phyloP scores from a whole-genome alignment of 2,888 invertebrate species.

The Vandiemenella viatica region DNA sequence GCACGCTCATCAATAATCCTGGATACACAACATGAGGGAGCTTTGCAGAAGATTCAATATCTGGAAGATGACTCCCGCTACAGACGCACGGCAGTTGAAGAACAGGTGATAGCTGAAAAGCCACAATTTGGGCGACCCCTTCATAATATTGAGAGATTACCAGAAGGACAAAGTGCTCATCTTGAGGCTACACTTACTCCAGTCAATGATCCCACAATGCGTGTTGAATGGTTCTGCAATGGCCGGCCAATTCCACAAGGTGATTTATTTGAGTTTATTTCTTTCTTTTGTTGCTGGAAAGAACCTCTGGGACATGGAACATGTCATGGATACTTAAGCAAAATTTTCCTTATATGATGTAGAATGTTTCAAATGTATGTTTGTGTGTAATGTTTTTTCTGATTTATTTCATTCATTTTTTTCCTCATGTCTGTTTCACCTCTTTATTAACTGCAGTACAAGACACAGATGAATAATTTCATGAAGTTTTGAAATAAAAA shows the following conservation, averaged over 20 bases:
- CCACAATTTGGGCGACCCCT: slow-evolving; percentile 81
- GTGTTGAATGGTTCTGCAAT: slow-evolving; percentile 95
- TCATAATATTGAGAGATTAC: slow-evolving; percentile 64
- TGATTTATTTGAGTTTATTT: too few relatives aligned
- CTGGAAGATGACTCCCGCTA: slow-evolving; percentile 74
- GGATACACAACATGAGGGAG: slow-evolving; percentile 86
- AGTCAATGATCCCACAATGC: slow-evolving; percentile 96
- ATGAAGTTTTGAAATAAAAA: too few relatives aligned
- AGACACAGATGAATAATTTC: too few relatives aligned
- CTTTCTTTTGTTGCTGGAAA: too few relatives aligned
- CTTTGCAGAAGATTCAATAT: slow-evolving; percentile 79
- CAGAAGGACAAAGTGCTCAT: slow-evolving; percentile 79
- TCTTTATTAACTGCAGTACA: too few relatives aligned
- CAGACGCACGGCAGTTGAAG: slow-evolving; percentile 55
- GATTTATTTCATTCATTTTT: too few relatives aligned
- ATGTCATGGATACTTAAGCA: too few relatives aligned
- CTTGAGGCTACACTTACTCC: slow-evolving; percentile 91
- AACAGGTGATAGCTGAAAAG: slow-evolving; percentile 61
- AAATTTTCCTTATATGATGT: too few relatives aligned
- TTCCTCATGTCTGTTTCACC: too few relatives aligned
- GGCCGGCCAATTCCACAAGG: slow-evolving; percentile 80
- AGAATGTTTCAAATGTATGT: too few relatives aligned
- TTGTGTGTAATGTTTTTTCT: too few relatives aligned
- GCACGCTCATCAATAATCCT: slow-evolving; percentile 70
- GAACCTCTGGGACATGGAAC: too few relatives aligned